A percentile compares a stretch with the other conserved stretches of the same genome.
Evolutionary conservation across 2,797 vertebrate species (phyloP).

Genomic region (Natrix natrix): DNA sequence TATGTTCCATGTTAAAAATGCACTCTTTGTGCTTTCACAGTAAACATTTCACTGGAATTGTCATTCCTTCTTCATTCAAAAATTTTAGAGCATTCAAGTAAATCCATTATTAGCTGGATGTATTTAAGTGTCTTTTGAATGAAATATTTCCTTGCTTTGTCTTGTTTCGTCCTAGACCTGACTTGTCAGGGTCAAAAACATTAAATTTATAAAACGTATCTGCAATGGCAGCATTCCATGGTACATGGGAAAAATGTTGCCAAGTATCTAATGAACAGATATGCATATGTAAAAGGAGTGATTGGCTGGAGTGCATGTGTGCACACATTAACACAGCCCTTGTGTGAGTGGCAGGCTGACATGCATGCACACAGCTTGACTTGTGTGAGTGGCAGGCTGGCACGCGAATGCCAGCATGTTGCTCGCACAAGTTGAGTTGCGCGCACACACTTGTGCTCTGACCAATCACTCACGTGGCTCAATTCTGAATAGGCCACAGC

Average conservation of each 20-base stretch:
- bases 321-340: background rate
- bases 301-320: too few species aligned
- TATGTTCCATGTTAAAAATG: background rate
- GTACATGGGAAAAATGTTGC: background rate
- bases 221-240: background rate
- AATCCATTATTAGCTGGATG: background rate
- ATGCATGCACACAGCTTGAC: background rate
- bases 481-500: background rate
- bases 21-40: background rate
- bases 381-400: background rate
- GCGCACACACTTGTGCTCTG: accelerated
- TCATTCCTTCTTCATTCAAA: background rate
- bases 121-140: background rate
- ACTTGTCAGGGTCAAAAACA: background rate
- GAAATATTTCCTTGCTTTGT: background rate
- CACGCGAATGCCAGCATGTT: background rate
- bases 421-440: background rate
- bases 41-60: background rate
- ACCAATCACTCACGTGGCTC: background rate
- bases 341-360: background rate
- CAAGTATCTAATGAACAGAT: background rate
- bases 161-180: background rate
- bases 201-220: background rate
- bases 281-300: background rate
- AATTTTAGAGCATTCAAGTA: background rate